These are phyloP conservation scores for Oedothorax gibbosus DNA, from an alignment of 1,140 invertebrate genomes.

Conservation along the genomic window DNA sequence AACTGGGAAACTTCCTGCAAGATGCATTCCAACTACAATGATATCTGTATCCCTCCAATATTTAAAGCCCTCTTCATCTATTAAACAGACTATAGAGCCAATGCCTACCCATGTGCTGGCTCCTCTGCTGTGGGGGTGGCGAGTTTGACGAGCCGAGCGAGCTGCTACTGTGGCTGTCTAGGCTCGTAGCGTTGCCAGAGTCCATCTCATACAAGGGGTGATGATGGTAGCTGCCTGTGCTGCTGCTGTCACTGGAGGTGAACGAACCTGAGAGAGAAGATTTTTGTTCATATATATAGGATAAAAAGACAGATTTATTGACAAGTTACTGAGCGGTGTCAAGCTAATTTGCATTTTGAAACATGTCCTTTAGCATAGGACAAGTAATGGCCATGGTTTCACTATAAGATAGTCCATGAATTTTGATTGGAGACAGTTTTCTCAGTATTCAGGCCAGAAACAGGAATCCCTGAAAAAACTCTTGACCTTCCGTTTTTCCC, in stretches of 20 bases:
- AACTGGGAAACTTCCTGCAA: no score
- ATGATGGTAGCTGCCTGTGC: constrained; percentile 62
- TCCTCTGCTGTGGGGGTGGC: constrained; percentile 63
- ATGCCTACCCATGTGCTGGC: constrained; percentile 39
- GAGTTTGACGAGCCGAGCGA: constrained; percentile 70
- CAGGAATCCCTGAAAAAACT: no score
- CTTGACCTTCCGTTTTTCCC: no score
- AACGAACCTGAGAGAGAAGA: constrained; percentile 75
- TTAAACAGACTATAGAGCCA: not conserved
- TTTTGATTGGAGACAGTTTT: no score
- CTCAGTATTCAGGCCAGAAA: no score
- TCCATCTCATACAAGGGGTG: constrained; percentile 70
- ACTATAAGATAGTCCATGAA: no score
- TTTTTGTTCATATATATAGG: not conserved
- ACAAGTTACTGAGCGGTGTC: no score
- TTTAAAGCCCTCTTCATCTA: not conserved
- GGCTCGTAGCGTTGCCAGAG: constrained; percentile 82
- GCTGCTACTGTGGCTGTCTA: constrained; percentile 79
- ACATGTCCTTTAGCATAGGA: no score
- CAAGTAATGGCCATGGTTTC: no score
- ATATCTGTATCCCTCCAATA: not conserved
- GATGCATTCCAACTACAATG: no score
- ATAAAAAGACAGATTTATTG: not conserved
- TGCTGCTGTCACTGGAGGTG: constrained; percentile 77
- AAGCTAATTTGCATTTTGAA: no score